Conservation (phyloP, 1,140 invertebrate species). For the Papilio glaucus region DNA sequence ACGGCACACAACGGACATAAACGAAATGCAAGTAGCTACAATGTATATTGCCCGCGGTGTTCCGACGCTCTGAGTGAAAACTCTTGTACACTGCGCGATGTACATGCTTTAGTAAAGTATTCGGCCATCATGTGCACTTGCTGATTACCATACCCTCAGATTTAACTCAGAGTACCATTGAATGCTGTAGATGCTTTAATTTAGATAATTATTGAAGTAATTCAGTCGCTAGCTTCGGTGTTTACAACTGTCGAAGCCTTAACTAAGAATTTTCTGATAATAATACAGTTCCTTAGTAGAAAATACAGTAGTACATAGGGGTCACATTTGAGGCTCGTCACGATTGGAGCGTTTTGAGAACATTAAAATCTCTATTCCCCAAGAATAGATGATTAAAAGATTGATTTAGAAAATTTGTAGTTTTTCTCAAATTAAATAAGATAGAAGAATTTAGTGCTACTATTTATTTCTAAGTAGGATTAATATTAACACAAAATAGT, state of each 20-base stretch:
- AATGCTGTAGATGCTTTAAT: background rate
- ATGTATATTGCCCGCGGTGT: constrained; percentile 28
- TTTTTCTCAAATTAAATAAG: too few relatives aligned
- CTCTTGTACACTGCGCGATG: constrained; percentile 27
- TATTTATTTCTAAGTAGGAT: too few relatives aligned
- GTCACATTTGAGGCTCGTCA: too few relatives aligned
- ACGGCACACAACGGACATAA: constrained; percentile 32
- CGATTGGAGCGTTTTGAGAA: too few relatives aligned
- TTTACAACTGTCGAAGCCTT: background rate
- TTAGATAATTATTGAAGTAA: background rate
- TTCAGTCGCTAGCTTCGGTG: background rate
- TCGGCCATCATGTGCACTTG: constrained; percentile 4
- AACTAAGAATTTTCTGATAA: too few relatives aligned
- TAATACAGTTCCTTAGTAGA: too few relatives aligned
- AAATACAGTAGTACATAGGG: too few relatives aligned
- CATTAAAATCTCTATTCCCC: too few relatives aligned
- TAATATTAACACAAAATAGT: too few relatives aligned
- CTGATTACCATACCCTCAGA: constrained; percentile 5
- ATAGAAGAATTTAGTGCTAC: too few relatives aligned
- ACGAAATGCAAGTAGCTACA: constrained; percentile 25
- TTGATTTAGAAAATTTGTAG: too few relatives aligned
- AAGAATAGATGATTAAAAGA: too few relatives aligned
- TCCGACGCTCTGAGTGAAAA: constrained; percentile 32
- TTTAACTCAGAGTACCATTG: background rate
- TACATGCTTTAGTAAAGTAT: constrained; percentile 5